phyloP scores from a whole-genome alignment of 2,888 invertebrate species.

The Sesamia inferens region DNA sequence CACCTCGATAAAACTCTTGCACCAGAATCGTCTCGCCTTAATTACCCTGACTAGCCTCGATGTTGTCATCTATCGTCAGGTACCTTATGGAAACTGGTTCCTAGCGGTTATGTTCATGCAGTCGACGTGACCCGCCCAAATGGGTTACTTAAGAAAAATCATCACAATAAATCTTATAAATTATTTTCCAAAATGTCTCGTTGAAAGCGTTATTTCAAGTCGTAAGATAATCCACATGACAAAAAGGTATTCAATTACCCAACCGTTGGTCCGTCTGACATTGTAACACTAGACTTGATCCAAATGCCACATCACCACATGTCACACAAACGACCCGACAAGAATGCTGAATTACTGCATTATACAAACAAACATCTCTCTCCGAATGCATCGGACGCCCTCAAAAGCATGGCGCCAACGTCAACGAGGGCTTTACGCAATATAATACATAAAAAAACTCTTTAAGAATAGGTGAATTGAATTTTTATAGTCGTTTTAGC shows the following conservation, averaged over 20 bases:
- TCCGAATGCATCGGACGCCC: constrained; percentile 69
- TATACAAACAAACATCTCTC: constrained; percentile 49
- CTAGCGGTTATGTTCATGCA: background rate
- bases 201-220: constrained; percentile 21
- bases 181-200: constrained; percentile 5
- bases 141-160: background rate
- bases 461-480: constrained; percentile 76
- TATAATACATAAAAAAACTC: constrained; percentile 70
- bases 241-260: constrained; percentile 46
- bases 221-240: constrained; percentile 35
- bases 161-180: background rate
- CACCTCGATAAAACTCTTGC: background rate
- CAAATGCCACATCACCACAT: constrained; percentile 58
- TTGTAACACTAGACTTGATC: constrained; percentile 62
- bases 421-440: constrained; percentile 71
- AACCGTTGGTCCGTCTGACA: constrained; percentile 56
- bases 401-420: constrained; percentile 76
- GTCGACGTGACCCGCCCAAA: background rate
- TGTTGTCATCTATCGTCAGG: background rate
- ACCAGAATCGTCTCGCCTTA: background rate
- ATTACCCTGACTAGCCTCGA: background rate
- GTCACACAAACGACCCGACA: constrained; percentile 47
- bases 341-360: constrained; percentile 59
- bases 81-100: background rate
- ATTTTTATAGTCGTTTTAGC: constrained; percentile 80